These are phyloP conservation scores for Heliconius himera DNA, from an alignment of 1,140 invertebrate genomes.

Conservation along the genomic window DNA sequence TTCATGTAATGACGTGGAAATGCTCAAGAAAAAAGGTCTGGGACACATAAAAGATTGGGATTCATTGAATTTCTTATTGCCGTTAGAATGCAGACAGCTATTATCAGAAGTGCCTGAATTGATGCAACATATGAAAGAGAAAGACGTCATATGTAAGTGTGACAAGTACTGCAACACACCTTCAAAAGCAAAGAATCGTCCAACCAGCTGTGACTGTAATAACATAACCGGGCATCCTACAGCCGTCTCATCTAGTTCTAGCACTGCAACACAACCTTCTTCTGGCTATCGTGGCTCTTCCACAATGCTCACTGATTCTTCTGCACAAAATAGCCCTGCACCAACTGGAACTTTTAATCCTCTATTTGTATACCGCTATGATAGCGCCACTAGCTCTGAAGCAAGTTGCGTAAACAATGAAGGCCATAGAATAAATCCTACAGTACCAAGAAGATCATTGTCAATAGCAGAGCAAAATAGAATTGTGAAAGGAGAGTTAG, in stretches of 20 bases:
- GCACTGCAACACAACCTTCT: constrained; percentile 89
- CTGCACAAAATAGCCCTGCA: constrained; percentile 83
- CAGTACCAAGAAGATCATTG: constrained; percentile 84
- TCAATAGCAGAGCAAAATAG: constrained; percentile 83
- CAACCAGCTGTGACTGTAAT: constrained; percentile 85
- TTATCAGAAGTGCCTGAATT: constrained; percentile 90
- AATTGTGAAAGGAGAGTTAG: constrained; percentile 78
- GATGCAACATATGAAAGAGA: constrained; percentile 83
- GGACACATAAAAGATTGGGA: constrained; percentile 95
- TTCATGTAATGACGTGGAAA: constrained; percentile 92
- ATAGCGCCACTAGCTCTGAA: constrained; percentile 87
- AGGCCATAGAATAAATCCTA: constrained; percentile 78
- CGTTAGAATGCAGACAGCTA: constrained; percentile 89
- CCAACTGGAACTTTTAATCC: constrained; percentile 84
- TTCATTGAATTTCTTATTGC: constrained; percentile 92
- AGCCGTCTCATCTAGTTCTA: constrained; percentile 86
- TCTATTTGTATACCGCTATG: constrained; percentile 91
- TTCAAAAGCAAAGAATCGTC: constrained; percentile 80
- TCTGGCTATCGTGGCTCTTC: constrained; percentile 93
- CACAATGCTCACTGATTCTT: constrained; percentile 90
- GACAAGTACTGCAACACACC: constrained; percentile 86
- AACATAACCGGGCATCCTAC: constrained; percentile 82
- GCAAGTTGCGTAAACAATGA: constrained; percentile 82
- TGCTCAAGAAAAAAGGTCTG: constrained; percentile 89
- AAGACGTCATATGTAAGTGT: constrained; percentile 78